A percentile compares a stretch with the other conserved stretches of the same genome.
Conservation (phyloP, 2,797 vertebrate species). For the Parauchenoglanis punctatus region DNA sequence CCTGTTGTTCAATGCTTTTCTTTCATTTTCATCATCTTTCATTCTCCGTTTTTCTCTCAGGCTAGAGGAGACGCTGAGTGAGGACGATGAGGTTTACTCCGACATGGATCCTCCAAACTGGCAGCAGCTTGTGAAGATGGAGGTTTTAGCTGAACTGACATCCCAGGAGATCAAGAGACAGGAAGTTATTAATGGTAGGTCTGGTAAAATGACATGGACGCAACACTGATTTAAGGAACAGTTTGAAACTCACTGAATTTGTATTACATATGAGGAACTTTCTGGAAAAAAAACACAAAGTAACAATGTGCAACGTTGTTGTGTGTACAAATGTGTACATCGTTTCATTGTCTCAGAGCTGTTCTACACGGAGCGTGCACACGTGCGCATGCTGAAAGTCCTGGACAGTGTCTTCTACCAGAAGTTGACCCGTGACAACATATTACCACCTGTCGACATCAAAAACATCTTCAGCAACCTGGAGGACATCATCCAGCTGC, state of each 20-base stretch:
- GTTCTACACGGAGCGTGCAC: slow-evolving; percentile 91
- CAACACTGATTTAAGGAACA: neutral
- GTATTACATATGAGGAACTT: neutral
- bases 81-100: slow-evolving; percentile 80
- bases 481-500: slow-evolving; percentile 92
- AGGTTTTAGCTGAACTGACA: slow-evolving; percentile 82
- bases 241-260: neutral
- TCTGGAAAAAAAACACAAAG: neutral
- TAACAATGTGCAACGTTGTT: neutral
- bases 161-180: slow-evolving; percentile 92
- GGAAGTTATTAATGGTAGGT: slow-evolving; percentile 94
- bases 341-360: slow-evolving; percentile 76
- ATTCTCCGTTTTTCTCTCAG: slow-evolving; percentile 61
- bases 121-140: slow-evolving; percentile 91
- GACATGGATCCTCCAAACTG: slow-evolving; percentile 90
- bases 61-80: slow-evolving; percentile 89
- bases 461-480: slow-evolving; percentile 92
- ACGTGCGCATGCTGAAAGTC: slow-evolving; percentile 88
- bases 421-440: slow-evolving; percentile 81
- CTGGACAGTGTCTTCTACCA: slow-evolving; percentile 92
- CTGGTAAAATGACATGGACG: neutral
- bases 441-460: slow-evolving; percentile 86
- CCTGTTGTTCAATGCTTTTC: neutral
- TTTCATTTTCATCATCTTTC: slow-evolving; percentile 1
- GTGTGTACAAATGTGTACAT: neutral